phyloP scores from a whole-genome alignment of 64 coral and sea anemone species.

The Montipora capricornis region DNA sequence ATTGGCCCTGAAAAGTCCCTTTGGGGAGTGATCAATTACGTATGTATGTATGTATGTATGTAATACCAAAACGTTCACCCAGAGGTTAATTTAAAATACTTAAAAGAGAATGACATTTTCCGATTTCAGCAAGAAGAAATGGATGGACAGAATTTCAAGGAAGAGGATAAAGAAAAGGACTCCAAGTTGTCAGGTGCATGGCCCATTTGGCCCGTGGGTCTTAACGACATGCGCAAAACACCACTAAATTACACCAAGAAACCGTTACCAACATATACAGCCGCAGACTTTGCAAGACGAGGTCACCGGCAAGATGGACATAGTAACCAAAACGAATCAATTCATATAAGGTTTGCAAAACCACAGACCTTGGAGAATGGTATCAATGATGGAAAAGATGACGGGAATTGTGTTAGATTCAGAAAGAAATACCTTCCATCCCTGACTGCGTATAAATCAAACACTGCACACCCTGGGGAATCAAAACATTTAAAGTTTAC shows the following conservation, averaged over 20 bases:
- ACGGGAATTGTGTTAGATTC: neutral
- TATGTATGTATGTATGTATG: no score
- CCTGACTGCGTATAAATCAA: neutral
- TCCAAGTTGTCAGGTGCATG: neutral
- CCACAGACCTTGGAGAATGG: neutral
- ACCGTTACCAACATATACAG: neutral
- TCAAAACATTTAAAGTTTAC: conserved; percentile 19
- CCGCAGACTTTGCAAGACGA: neutral
- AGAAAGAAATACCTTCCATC: conserved; percentile 17
- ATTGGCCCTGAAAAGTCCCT: no score
- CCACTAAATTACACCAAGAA: conserved; percentile 15
- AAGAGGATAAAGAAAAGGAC: neutral
- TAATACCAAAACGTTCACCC: no score
- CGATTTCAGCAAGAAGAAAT: neutral
- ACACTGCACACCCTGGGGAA: neutral
- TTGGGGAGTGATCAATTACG: no score
- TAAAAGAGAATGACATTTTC: neutral
- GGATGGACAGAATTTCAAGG: neutral
- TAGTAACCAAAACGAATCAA: neutral
- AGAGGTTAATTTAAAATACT: no score
- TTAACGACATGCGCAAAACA: neutral
- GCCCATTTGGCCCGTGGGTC: conserved; percentile 41
- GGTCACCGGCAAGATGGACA: neutral
- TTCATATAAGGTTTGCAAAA: neutral
- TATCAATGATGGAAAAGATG: neutral